A percentile compares a stretch with the other conserved stretches of the same genome.
Evolutionary conservation across 2,797 vertebrate species (phyloP).

Genomic region (Dromococcyx pavoninus): DNA sequence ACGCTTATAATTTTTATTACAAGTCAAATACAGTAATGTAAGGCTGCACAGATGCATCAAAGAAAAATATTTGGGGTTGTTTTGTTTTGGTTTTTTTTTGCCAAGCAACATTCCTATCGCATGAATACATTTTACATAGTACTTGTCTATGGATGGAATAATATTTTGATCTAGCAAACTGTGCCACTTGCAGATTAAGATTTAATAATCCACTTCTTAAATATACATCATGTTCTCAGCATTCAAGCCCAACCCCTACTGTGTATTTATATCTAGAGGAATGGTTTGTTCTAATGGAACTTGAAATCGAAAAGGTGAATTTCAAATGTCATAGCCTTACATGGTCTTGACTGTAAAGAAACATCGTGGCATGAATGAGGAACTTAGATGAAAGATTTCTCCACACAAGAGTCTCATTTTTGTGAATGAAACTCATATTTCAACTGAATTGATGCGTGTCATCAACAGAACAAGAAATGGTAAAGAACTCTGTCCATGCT

Average conservation of each 20-base stretch:
- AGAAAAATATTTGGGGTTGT: not conserved
- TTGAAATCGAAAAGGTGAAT: not conserved
- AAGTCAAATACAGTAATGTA: not conserved
- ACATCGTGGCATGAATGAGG: not conserved
- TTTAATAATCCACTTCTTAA: not conserved
- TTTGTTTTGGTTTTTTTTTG: not conserved
- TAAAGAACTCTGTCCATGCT: not conserved
- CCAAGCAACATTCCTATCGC: not conserved
- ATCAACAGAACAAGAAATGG: not conserved
- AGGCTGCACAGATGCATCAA: not conserved
- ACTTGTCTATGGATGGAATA: not conserved
- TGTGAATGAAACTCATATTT: not conserved
- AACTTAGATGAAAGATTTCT: not conserved
- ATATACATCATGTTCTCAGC: not conserved
- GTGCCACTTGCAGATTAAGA: not conserved
- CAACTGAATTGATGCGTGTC: not conserved
- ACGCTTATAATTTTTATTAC: not conserved
- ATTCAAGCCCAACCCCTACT: not conserved
- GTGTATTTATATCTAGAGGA: not conserved
- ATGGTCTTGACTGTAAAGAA: not conserved
- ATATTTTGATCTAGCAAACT: not conserved
- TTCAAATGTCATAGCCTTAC: not conserved
- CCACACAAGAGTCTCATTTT: not conserved
- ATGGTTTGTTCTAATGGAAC: not conserved
- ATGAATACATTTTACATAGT: not conserved